Evolutionary conservation across 2,113 vertebrate species (phyloP).

Genomic region (Gasterosteus nipponicus): DNA sequence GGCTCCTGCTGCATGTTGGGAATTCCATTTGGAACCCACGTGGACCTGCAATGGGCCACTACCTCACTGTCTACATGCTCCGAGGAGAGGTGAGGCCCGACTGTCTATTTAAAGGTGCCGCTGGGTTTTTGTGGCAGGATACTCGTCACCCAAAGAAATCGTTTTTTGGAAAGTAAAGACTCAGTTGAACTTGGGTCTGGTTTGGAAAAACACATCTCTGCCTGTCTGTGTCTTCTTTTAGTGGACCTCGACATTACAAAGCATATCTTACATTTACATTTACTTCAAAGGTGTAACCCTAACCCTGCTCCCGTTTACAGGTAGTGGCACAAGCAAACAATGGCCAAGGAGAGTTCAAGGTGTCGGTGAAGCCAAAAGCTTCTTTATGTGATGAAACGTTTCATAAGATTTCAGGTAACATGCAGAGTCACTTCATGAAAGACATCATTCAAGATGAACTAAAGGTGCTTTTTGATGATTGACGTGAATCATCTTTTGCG

Average conservation of each 20-base stretch:
- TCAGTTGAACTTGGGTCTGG: neutral
- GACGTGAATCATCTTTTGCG: neutral
- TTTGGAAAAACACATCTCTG: neutral
- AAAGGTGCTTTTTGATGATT: neutral
- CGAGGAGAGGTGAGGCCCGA: conserved; percentile 84
- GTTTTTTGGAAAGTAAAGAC: conserved; percentile 2
- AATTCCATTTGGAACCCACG: conserved; percentile 53
- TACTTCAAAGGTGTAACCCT: neutral
- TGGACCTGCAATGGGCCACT: conserved; percentile 47
- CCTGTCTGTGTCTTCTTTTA: neutral
- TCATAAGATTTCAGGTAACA: conserved; percentile 90
- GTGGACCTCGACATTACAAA: neutral
- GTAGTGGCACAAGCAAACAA: conserved; percentile 85
- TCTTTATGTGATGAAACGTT: conserved; percentile 89
- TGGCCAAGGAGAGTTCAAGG: conserved; percentile 81
- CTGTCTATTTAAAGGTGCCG: neutral
- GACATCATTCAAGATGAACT: neutral
- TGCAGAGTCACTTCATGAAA: neutral
- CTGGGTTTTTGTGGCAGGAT: neutral
- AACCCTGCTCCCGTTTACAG: conserved; percentile 71
- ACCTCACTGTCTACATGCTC: conserved; percentile 87
- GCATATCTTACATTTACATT: neutral
- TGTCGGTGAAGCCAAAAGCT: conserved; percentile 82
- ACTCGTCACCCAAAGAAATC: neutral
- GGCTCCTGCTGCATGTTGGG: conserved; percentile 85